Evolutionary conservation across 2,113 vertebrate species (phyloP).

Genomic region (Catagonus wagneri): DNA sequence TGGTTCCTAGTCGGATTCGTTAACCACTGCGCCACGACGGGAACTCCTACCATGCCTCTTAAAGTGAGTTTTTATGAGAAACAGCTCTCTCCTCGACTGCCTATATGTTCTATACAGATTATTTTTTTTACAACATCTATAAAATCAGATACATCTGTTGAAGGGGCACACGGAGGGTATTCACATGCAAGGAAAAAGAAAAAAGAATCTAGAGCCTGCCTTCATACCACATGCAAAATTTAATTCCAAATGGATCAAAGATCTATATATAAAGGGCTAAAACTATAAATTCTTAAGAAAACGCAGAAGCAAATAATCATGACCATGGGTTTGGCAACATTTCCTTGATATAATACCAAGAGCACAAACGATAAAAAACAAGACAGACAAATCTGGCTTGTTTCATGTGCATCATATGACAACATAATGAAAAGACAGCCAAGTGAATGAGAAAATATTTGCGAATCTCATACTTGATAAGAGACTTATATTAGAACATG

Average conservation of each 20-base stretch:
- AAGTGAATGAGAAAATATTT: conserved; percentile 10
- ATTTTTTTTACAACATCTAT: not conserved
- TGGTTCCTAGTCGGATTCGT: too few species aligned
- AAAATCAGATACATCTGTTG: conserved; percentile 8
- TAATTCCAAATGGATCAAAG: not conserved
- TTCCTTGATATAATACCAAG: not conserved
- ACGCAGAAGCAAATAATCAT: not conserved
- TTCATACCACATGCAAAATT: not conserved
- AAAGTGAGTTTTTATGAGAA: conserved; percentile 38
- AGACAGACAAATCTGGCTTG: not conserved
- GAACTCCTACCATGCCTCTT: not conserved
- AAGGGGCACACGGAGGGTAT: not conserved
- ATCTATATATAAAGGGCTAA: not conserved
- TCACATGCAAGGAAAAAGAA: not conserved
- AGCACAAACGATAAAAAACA: not conserved
- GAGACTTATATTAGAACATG: not conserved
- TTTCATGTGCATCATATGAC: not conserved
- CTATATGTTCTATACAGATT: not conserved
- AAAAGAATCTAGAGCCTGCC: not conserved
- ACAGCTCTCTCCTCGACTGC: not conserved
- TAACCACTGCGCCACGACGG: too few species aligned
- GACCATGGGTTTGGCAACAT: not conserved
- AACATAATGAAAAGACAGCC: not conserved
- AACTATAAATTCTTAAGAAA: not conserved
- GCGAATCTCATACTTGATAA: not conserved